Base-by-base conservation (phyloP, 1,140 invertebrate species). In the Pantala flavescens region DNA sequence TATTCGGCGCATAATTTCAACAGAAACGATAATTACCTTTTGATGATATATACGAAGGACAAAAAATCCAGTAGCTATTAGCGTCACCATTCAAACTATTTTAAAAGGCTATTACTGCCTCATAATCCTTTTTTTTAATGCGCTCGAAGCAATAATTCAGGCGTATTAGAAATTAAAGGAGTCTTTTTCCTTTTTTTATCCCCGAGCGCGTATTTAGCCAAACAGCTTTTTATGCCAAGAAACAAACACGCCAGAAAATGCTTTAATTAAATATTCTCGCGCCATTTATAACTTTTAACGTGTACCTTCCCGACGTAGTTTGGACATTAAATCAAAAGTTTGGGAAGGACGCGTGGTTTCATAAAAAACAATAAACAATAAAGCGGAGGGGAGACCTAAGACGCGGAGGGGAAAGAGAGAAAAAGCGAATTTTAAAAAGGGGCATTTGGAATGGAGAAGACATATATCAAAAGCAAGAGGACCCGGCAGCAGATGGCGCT, bases 231-330 rank as follows among this genome's bases (percentile, higher is more conserved):
- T 63, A 16, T 63, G n/a, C 49, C 14, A 63, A 63, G 49, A 63
- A 63, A 21, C 14, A 21, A 63, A 63, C 49, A 63, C 49, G 49
- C 49, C 49, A 63, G 49, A 63, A 63, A 63, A 16, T 63, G 49
- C n/a, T 63, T 63, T 63, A 63, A 63, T 63, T 63, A 63, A 63
- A 63, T 63, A 63, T 63, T 63, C 49, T 63, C n/a, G n/a, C 14
- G 49, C 49, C 49, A 63, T 63, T 63, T 12, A 63, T 63, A 19
- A 19, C n/a, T 63, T 63, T 16, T 21, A 63, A 16, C 49, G n/a
- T 63, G 49, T 63, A 63, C 49, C 49, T 63, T 63, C 49, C 49
- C 49, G 49, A 63, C 14, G 49, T 12, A 63, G 49, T 63, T 63
- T 63, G 12, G 49, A 63, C 49, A 63, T 63, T 63, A 63, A 63